Base-by-base conservation (phyloP, 2,797 vertebrate genomes). In the Thamnophis elegans region DNA sequence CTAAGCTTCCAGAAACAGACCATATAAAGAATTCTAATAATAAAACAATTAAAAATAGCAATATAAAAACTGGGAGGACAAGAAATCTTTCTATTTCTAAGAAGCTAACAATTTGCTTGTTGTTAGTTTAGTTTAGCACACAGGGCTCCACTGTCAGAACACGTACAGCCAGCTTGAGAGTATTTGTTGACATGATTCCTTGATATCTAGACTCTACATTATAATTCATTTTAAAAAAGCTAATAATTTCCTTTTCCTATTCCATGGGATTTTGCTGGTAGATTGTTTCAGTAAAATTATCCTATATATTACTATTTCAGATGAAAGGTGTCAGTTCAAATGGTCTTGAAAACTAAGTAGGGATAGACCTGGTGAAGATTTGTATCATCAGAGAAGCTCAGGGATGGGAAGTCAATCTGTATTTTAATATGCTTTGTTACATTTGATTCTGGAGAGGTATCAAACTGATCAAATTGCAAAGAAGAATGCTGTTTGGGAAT, bases 401-500 rank as follows among this genome's bases (percentile, higher is more conserved):
- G 36, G 18, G 18, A 20, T 22, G 36, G 36, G 36, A 25, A 90
- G 36, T 47, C 36, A 87, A 42, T 8, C 4, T 87, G 26, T 53
- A 58, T 47, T 2, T 65, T 82, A 26, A 56, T 78, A 55, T 73
- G 11, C 36, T 47, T 82, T 28, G 16, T 88, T 78, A n/a, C 28
- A 53, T 26, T 53, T 60, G 54, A 51, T 78, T 54, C 42, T 59
- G 60, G 47, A 26, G n/a, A n/a, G n/a, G 18, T 20, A 0, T 87
- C 28, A 11, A 28, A 54, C 25, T 78, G 65, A 47, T 55, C 10
- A 0, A 1, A 13, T 1, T 0, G 3, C 22, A 18, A 12, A 47
- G 0, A 12, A 3, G 0, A 22, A 9, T 0, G 28, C 59, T 0
- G 0, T 8, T 85, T 28, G 0, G 22, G n/a, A 42, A 12, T 26